Conservation (phyloP, 2,888 invertebrate species). For the Pollenia griseotomentosa region DNA sequence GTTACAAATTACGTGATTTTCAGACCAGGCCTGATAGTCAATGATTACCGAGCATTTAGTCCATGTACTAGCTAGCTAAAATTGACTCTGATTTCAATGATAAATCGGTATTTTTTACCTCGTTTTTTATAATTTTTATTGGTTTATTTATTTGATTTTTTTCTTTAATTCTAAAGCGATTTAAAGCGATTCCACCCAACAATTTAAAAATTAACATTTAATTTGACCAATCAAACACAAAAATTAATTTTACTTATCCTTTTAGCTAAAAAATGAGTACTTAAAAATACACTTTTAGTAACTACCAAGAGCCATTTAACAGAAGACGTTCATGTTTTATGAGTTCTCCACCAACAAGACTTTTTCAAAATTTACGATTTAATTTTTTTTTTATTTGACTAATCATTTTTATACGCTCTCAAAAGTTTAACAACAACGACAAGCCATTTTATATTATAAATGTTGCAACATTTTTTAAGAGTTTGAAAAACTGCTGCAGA, state of each 20-base stretch:
- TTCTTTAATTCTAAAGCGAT: too few relatives aligned
- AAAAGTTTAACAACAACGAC: conserved; percentile 48
- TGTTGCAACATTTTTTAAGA: conserved; percentile 26
- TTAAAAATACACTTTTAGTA: neutral
- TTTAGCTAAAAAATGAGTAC: neutral
- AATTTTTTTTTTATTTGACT: conserved; percentile 52
- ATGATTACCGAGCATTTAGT: too few relatives aligned
- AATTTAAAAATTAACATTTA: neutral
- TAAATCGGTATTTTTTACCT: too few relatives aligned
- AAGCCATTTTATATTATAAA: conserved; percentile 50
- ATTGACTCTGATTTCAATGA: too few relatives aligned
- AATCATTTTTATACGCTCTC: conserved; percentile 49
- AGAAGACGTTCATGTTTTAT: conserved; percentile 34
- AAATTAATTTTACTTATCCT: neutral
- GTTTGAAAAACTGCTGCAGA: conserved; percentile 7
- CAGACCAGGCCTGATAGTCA: too few relatives aligned
- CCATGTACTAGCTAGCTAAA: too few relatives aligned
- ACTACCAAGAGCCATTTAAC: neutral
- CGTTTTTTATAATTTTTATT: too few relatives aligned
- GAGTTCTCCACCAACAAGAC: neutral
- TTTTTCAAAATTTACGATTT: conserved; percentile 40
- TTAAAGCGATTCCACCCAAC: too few relatives aligned
- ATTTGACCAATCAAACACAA: conserved; percentile 15
- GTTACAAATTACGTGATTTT: too few relatives aligned
- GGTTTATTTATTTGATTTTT: too few relatives aligned